Percentiles rank a stretch among this genome's conserved stretches.
Evolutionary conservation across 2,113 vertebrate species (phyloP).

Genomic region (Martes martes): DNA sequence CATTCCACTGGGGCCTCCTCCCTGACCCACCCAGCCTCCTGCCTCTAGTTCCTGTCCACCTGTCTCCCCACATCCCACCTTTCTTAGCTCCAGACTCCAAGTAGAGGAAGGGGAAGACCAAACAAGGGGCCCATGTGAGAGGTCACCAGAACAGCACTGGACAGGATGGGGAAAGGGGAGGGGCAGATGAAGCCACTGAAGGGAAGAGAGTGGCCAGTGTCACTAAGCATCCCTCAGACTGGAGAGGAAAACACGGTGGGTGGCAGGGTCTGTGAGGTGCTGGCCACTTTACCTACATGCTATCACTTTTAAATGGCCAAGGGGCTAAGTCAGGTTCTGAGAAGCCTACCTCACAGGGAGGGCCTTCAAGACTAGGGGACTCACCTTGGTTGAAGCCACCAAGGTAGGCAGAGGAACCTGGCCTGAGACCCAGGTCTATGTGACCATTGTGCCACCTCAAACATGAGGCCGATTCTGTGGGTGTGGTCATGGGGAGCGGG

Average conservation of each 20-base stretch:
- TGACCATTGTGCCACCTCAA: background rate
- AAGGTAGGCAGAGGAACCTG: background rate
- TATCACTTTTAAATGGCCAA: background rate
- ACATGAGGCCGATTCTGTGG: background rate
- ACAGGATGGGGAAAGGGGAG: no score
- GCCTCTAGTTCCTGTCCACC: background rate
- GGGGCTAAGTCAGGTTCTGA: background rate
- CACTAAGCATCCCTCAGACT: background rate
- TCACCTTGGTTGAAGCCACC: background rate
- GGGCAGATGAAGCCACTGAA: background rate
- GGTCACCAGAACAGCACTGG: background rate
- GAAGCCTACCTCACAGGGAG: no score
- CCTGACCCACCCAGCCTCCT: background rate
- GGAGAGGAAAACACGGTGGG: background rate
- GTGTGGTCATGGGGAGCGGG: background rate
- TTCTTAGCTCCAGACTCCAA: background rate
- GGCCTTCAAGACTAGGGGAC: background rate
- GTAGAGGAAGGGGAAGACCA: background rate
- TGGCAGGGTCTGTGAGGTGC: background rate
- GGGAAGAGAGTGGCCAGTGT: background rate
- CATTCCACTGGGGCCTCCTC: background rate
- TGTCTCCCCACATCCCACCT: background rate
- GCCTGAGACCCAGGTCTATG: background rate
- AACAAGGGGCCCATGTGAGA: background rate
- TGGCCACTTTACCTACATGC: background rate